Conservation (phyloP, 1,140 invertebrate genomes). For the Thaumatotibia leucotreta region DNA sequence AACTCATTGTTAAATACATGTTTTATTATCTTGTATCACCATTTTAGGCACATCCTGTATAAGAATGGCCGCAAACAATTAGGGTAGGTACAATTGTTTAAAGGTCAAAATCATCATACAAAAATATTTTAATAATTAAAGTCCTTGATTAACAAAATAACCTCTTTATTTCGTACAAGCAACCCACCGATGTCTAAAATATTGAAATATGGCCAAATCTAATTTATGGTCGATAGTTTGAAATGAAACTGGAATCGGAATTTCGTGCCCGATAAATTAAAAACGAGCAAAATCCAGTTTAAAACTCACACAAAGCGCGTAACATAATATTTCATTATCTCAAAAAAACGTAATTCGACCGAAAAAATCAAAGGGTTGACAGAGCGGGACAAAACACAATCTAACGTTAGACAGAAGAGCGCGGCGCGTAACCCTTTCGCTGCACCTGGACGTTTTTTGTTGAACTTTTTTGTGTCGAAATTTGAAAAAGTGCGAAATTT, state of each 20-base stretch:
- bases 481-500: conserved; percentile 72
- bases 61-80: too few species aligned
- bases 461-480: conserved; percentile 49
- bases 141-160: not conserved
- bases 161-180: not conserved
- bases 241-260: not conserved
- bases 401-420: conserved; percentile 33
- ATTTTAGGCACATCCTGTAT: too few species aligned
- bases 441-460: conserved; percentile 67
- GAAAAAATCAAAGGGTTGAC: conserved; percentile 64
- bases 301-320: conserved; percentile 44
- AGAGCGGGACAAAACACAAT: conserved; percentile 39
- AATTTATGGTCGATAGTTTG: not conserved
- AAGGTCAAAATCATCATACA: too few species aligned
- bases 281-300: conserved; percentile 29
- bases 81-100: too few species aligned
- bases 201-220: not conserved
- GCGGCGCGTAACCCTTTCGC: conserved; percentile 54
- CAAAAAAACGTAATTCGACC: conserved; percentile 62
- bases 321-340: conserved; percentile 70
- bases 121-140: not conserved
- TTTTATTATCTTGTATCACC: too few species aligned
- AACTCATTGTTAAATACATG: too few species aligned
- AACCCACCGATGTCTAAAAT: not conserved
- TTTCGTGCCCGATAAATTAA: conserved; percentile 24